Evolutionary conservation across 1,140 invertebrate species (phyloP).

Genomic region (Zaprionus ornatus): DNA sequence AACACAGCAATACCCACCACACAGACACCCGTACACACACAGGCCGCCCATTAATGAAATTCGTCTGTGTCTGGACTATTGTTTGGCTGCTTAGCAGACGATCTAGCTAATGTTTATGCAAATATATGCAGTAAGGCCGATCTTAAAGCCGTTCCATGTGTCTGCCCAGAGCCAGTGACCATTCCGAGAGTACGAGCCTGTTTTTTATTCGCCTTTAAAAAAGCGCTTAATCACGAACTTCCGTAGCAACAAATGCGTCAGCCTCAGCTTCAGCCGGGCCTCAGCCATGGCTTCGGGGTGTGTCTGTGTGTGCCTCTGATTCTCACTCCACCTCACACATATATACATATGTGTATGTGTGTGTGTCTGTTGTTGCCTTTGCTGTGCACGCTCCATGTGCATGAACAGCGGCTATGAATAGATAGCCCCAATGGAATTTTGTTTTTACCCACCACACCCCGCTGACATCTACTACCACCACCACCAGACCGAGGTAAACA

Average conservation of each 20-base stretch:
- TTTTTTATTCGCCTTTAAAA: slow-evolving; percentile 39
- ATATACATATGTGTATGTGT: slow-evolving; percentile 22
- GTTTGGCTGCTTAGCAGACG: slow-evolving; percentile 27
- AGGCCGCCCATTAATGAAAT: slow-evolving; percentile 64
- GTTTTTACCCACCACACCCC: slow-evolving; percentile 19
- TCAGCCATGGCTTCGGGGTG: slow-evolving; percentile 75
- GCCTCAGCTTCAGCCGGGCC: slow-evolving; percentile 21
- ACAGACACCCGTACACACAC: neutral
- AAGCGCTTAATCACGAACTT: slow-evolving; percentile 75
- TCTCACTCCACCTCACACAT: neutral
- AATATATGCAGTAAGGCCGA: slow-evolving; percentile 39
- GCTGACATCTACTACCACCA: slow-evolving; percentile 10
- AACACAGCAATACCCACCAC: slow-evolving; percentile 13
- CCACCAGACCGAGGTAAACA: slow-evolving; percentile 52
- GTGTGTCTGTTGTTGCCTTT: slow-evolving; percentile 31
- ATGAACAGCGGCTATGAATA: slow-evolving; percentile 75
- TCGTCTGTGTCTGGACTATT: slow-evolving; percentile 37
- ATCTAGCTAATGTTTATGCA: slow-evolving; percentile 51
- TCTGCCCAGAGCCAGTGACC: slow-evolving; percentile 45
- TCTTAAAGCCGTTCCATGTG: slow-evolving; percentile 35
- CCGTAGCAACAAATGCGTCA: slow-evolving; percentile 80
- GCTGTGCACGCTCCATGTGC: slow-evolving; percentile 72
- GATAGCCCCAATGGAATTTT: slow-evolving; percentile 65
- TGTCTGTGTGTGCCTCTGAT: slow-evolving; percentile 46
- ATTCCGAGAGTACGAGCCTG: slow-evolving; percentile 50